A percentile compares a stretch with the other conserved stretches of the same genome.
These are phyloP conservation scores for Hippocampus guttulatus DNA, from an alignment of 2,113 vertebrate genomes.

Conservation along the genomic window DNA sequence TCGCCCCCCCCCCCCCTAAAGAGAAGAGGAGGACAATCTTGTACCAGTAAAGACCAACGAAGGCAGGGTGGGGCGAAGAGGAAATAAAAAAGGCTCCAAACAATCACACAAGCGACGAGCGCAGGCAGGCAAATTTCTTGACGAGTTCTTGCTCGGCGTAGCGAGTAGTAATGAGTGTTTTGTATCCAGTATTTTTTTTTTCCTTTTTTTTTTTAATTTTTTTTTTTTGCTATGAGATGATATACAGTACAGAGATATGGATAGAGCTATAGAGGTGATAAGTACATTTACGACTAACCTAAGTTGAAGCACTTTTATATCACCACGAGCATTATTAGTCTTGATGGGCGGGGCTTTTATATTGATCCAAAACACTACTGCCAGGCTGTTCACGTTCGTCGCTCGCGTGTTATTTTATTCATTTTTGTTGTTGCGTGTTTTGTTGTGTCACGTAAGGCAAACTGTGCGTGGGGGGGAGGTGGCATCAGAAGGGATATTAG, in stretches of 20 bases:
- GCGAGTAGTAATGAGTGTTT: constrained; percentile 67
- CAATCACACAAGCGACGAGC: constrained; percentile 58
- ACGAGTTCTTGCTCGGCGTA: constrained; percentile 59
- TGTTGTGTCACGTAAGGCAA: no score
- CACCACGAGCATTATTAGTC: constrained; percentile 58
- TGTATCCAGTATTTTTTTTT: constrained; percentile 65
- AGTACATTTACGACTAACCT: constrained; percentile 65
- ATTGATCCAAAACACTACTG: constrained; percentile 5
- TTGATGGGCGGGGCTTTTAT: constrained; percentile 40
- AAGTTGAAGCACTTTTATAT: constrained; percentile 77
- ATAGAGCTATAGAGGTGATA: constrained; percentile 70
- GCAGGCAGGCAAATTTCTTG: constrained; percentile 49
- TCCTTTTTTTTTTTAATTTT: neutral
- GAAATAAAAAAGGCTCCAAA: constrained; percentile 23
- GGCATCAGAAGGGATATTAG: no score
- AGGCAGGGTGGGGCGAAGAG: no score
- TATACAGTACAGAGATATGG: constrained; percentile 71
- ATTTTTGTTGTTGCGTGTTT: neutral
- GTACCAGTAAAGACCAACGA: constrained; percentile 41
- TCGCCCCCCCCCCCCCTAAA: constrained; percentile 35
- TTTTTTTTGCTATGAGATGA: constrained; percentile 54
- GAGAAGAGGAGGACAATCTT: constrained; percentile 51
- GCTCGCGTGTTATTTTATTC: neutral
- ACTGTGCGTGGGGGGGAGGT: no score
- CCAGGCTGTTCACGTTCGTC: neutral